Percentiles rank a stretch among this genome's conserved stretches.
Evolutionary conservation across 2,113 vertebrate genomes (phyloP).

Genomic region (Stegastes partitus): DNA sequence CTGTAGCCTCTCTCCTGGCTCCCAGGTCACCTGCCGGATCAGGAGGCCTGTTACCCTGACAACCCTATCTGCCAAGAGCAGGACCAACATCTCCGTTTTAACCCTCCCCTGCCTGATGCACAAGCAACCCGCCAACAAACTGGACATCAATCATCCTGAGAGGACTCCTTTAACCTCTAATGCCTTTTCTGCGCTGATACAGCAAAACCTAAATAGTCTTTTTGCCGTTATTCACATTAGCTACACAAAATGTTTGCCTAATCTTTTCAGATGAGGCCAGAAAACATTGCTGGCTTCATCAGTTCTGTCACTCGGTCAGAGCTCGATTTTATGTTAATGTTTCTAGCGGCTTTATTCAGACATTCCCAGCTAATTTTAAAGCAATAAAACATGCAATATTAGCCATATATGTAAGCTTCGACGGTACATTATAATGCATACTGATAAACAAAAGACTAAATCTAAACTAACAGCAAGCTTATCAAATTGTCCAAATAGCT

Average conservation of each 20-base stretch:
- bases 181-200: constrained; percentile 8
- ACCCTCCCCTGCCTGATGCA: constrained; percentile 80
- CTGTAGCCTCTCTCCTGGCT: constrained; percentile 89
- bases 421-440: too few species aligned
- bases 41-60: constrained; percentile 93
- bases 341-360: too few species aligned
- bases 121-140: not conserved
- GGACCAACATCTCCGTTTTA: constrained; percentile 91
- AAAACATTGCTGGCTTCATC: too few species aligned
- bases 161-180: constrained; percentile 8
- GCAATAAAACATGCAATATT: too few species aligned
- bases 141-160: not conserved
- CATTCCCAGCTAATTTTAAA: too few species aligned
- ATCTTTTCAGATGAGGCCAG: not conserved
- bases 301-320: too few species aligned
- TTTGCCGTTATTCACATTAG: constrained; percentile 18
- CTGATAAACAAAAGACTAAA: too few species aligned
- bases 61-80: constrained; percentile 92
- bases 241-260: not conserved
- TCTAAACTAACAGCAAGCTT: too few species aligned
- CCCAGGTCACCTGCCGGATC: constrained; percentile 95
- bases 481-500: too few species aligned
- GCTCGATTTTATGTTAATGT: too few species aligned
- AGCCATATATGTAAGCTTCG: too few species aligned
- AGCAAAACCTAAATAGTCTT: constrained; percentile 12